Evolutionary conservation across 2,113 vertebrate genomes (phyloP), one percentile per base, ranked within the genome.

Genomic region (Phasianus colchicus): DNA sequence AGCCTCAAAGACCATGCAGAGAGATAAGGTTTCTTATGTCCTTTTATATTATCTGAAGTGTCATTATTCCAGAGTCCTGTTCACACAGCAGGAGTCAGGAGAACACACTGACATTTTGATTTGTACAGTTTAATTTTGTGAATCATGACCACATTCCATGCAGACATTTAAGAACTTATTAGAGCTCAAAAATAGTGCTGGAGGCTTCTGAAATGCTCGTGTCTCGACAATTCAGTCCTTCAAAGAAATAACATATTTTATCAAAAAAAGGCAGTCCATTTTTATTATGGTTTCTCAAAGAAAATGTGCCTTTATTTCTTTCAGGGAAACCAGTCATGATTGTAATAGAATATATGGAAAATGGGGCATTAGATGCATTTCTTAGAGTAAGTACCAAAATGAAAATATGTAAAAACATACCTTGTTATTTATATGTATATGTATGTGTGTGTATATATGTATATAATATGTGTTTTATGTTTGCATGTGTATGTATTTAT

Each of bases 261-360:
- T 93, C 18, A 70, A 58, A 73, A 74, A 95, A 95, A 91, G 65
- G 52, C 30, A 38, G 45, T 90, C 43, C 48, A 40, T 86, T 93
- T 91, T 90, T 43, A n/a, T 88, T 83, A 67, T 38, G 50, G 47
- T 79, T 96, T 96, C 86, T 96, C 80, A 97, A 95, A 95, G n/a
- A 91, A 83, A 88, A 71, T 84, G 61, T 75, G 29, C 84, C 34
- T 60, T 69, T 50, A 81, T 87, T 96, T 85, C 55, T 97, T 97
- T 96, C 97, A 99, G 99, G 99, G 92, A 99, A 99, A 95, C 99
- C 99, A 40, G 99, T 99, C 92, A 99, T 99, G 99, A 99, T 99
- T 96, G 98, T 99, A 97, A 99, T 99, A 95, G 99, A 99, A 98
- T 99, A 99, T 96, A 99, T 99, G 99, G 99, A 99, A 96, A 99